Base-by-base conservation (phyloP, 2,113 vertebrate species). In the Alethe diademata region DNA sequence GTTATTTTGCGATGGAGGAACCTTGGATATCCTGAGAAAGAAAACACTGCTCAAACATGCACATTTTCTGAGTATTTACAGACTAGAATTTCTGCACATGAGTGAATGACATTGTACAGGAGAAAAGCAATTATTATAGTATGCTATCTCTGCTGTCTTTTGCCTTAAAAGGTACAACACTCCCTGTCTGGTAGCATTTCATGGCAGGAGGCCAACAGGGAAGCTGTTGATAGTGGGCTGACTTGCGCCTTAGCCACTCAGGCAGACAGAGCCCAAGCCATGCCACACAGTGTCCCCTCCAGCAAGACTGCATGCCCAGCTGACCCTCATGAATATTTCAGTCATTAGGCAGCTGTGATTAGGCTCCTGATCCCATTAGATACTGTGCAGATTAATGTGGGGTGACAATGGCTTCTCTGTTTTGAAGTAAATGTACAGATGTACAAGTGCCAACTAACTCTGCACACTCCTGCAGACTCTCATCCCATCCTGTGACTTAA, bases 381-480 rank as follows among this genome's bases (percentile, higher is more conserved):
- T 38, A 8, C 16, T 61, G 29, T 33, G 5, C 12, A 54, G 35
- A 64, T 48, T 14, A 64, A 5, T 4, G 4, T 47, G 36, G 26
- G 8, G 14, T 38, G 16, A n/a, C 45, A 64, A 42, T 2, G 11
- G 8, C 15, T 50, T 45, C 53, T 89, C 38, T 78, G 42, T 40
- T 89, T 54, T 42, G 38, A 79, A 72, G 5, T 7, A 6, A 6
- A n/a, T 19, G 23, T 67, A 19, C 29, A 83, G 14, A 29, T 53
- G 11, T 28, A 58, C 8, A 71, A 82, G 65, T 19, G 35, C 12
- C 42, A 71, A 12, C 11, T 22, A 78, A 50, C 19, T 85, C 29
- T 42, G 12, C 22, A 48, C 38, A 15, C 2, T 24, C 6, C 9
- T 0, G 0, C 42, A 62, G 13, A 33, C 14, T 23, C 10, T 79